These are phyloP conservation scores for Laspeyria flexula DNA, from an alignment of 2,888 invertebrate genomes.

Conservation along the genomic window DNA sequence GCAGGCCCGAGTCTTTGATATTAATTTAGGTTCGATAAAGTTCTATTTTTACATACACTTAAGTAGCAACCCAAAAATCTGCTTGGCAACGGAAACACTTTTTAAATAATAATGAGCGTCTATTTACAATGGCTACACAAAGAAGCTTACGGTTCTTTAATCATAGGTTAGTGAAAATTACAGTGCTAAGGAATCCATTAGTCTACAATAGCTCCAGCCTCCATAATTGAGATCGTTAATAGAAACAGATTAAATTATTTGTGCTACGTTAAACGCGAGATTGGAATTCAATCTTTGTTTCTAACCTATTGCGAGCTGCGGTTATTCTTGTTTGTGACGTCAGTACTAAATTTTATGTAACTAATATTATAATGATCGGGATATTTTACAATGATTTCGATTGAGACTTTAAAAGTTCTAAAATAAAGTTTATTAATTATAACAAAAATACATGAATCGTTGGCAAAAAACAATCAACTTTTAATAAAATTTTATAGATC, in stretches of 20 bases:
- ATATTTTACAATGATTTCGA: no score
- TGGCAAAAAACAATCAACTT: no score
- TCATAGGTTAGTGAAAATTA: slow-evolving; percentile 46
- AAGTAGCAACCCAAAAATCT: background rate
- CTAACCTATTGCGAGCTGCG: slow-evolving; percentile 3
- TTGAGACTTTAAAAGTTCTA: no score
- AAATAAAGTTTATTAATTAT: no score
- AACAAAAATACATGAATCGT: no score
- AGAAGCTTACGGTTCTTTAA: slow-evolving; percentile 19
- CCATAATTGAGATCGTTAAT: slow-evolving; percentile 62
- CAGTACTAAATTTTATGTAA: background rate
- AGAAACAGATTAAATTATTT: slow-evolving; percentile 63
- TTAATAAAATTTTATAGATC: no score
- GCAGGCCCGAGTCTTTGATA: no score
- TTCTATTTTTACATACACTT: background rate
- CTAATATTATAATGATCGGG: no score
- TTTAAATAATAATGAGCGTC: slow-evolving; percentile 5
- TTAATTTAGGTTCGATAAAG: no score
- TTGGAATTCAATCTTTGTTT: slow-evolving; percentile 27
- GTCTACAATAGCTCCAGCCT: slow-evolving; percentile 57
- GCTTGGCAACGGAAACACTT: background rate
- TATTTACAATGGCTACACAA: slow-evolving; percentile 8
- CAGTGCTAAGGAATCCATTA: slow-evolving; percentile 57
- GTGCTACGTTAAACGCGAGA: slow-evolving; percentile 30
- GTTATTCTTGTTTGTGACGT: background rate